phyloP scores from a whole-genome alignment of 1,140 invertebrate genomes.

The Protaetia brevitarsis region DNA sequence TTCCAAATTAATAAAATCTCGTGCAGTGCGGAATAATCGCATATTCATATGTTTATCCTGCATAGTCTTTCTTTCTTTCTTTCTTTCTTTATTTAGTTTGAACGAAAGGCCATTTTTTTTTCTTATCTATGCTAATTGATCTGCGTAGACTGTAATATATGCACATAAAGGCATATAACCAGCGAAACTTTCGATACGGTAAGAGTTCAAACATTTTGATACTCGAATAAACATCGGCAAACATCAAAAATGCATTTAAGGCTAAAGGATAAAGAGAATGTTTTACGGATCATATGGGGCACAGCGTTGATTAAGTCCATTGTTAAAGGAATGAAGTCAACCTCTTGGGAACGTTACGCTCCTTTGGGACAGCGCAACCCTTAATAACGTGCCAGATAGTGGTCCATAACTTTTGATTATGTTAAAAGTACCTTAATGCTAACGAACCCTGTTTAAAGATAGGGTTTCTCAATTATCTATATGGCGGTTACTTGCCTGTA shows the following conservation, averaged over 20 bases:
- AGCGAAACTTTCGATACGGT: no score
- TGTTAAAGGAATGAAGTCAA: slow-evolving; percentile 20
- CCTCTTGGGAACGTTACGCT: neutral
- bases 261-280: slow-evolving; percentile 7
- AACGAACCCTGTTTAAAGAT: slow-evolving; percentile 20
- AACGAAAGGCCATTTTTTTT: no score
- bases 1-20: no score
- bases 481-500: slow-evolving; percentile 7
- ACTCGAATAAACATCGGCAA: neutral
- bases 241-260: slow-evolving; percentile 16
- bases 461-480: slow-evolving; percentile 20
- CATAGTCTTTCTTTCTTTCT: no score
- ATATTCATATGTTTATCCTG: no score
- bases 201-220: no score
- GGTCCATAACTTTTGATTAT: slow-evolving; percentile 22
- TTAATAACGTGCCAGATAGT: slow-evolving; percentile 23
- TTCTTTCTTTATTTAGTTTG: no score
- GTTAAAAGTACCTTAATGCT: slow-evolving; percentile 23
- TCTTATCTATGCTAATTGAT: no score
- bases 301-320: slow-evolving; percentile 25
- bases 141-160: no score
- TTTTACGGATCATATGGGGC: neutral
- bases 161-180: no score
- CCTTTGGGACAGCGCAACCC: slow-evolving; percentile 19
- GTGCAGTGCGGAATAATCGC: no score